Conservation (phyloP, 2,888 invertebrate species). For the Yponomeuta plumbellus region DNA sequence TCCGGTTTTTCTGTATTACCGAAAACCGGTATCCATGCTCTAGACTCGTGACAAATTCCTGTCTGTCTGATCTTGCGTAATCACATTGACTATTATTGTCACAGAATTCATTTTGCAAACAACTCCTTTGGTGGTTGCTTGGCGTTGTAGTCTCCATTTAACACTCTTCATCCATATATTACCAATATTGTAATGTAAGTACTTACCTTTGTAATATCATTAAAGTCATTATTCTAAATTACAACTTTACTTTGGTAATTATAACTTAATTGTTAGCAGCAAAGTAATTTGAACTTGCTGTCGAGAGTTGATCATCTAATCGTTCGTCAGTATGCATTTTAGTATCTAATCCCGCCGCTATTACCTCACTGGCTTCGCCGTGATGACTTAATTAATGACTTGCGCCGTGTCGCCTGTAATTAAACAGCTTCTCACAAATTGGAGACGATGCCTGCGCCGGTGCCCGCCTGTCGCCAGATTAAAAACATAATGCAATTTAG, state of each 20-base stretch:
- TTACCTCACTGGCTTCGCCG: constrained; percentile 56
- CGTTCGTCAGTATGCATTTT: constrained; percentile 55
- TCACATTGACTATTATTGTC: constrained; percentile 8
- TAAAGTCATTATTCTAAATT: neutral
- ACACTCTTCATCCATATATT: neutral
- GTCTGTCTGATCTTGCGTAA: neutral
- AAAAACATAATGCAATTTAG: constrained; percentile 68
- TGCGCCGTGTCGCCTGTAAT: constrained; percentile 66
- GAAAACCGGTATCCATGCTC: no score
- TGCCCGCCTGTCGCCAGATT: constrained; percentile 51
- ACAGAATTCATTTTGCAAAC: neutral
- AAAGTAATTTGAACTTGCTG: neutral
- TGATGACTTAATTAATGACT: constrained; percentile 74
- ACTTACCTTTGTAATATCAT: neutral
- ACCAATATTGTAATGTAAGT: neutral
- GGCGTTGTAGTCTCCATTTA: no score
- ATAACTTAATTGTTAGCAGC: neutral
- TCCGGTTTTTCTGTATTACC: no score
- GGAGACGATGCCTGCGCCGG: constrained; percentile 53
- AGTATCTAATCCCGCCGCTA: constrained; percentile 56
- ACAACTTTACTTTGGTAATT: neutral
- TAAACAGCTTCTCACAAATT: constrained; percentile 69
- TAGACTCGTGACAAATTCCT: no score
- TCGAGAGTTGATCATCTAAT: constrained; percentile 26
- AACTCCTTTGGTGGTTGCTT: neutral